Evolutionary conservation across 2,888 invertebrate species (phyloP).

Genomic region (Volucella bombylans): DNA sequence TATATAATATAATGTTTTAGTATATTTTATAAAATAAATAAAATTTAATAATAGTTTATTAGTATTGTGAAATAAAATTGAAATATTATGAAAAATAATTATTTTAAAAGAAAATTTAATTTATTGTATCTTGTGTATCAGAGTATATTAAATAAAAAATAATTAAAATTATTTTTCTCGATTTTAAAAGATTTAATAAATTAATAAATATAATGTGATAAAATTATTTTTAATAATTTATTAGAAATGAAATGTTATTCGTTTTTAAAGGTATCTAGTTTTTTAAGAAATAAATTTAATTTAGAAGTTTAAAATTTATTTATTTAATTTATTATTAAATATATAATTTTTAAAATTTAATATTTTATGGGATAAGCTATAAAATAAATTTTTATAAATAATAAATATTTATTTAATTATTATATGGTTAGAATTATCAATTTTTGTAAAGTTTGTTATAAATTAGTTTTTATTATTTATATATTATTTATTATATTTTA

Average conservation of each 20-base stretch:
- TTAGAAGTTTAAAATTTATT: constrained; percentile 78
- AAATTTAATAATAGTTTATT: constrained; percentile 84
- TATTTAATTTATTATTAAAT: constrained; percentile 78
- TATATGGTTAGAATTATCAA: constrained; percentile 85
- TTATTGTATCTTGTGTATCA: constrained; percentile 89
- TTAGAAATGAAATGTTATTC: constrained; percentile 87
- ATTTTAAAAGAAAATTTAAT: constrained; percentile 84
- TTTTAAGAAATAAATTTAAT: constrained; percentile 86
- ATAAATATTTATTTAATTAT: constrained; percentile 80
- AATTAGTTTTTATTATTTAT: constrained; percentile 83
- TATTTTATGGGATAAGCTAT: constrained; percentile 86
- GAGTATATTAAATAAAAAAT: constrained; percentile 85
- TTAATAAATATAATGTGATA: constrained; percentile 84
- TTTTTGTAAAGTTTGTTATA: constrained; percentile 83
- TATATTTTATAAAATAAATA: constrained; percentile 84
- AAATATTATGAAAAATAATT: constrained; percentile 83
- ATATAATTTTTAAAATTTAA: constrained; percentile 81
- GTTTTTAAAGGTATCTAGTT: constrained; percentile 87
- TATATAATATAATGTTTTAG: constrained; percentile 82
- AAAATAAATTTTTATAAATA: constrained; percentile 84
- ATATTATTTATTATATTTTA: constrained; percentile 82
- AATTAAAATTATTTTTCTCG: constrained; percentile 83
- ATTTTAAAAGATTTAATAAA: constrained; percentile 86
- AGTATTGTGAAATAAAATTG: constrained; percentile 85
- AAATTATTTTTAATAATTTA: constrained; percentile 85